Conservation (phyloP, 1,140 invertebrate species). For the Drosophila virilis region DNA sequence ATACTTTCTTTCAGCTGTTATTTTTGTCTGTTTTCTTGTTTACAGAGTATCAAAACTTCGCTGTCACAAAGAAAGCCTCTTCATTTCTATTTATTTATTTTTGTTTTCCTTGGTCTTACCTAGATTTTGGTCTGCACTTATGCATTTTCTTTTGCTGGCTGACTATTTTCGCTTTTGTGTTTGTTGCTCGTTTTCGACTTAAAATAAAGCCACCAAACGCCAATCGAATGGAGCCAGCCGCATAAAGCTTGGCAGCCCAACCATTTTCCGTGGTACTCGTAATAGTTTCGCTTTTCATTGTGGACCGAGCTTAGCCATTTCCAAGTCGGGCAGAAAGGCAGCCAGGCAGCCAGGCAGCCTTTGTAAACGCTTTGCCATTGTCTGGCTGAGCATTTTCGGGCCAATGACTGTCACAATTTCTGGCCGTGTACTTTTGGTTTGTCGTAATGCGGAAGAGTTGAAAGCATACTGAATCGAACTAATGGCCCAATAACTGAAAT, state of each 20-base stretch:
- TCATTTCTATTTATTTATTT: conserved; percentile 5
- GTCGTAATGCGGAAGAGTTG: conserved; percentile 44
- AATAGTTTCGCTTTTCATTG: conserved; percentile 74
- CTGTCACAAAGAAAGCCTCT: not conserved
- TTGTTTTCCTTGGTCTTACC: conserved; percentile 39
- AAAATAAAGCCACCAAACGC: conserved; percentile 65
- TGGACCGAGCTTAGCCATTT: conserved; percentile 36
- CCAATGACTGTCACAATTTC: conserved; percentile 51
- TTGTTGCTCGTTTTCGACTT: conserved; percentile 42
- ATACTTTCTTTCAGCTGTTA: too few relatives aligned
- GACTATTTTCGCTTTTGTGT: conserved; percentile 48
- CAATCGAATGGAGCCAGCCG: conserved; percentile 25
- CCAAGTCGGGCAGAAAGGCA: not conserved
- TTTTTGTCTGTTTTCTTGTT: not conserved
- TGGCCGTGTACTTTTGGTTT: conserved; percentile 2
- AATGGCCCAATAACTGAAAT: conserved; percentile 33
- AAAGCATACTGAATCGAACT: conserved; percentile 20
- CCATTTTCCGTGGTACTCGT: conserved; percentile 44
- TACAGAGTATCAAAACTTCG: not conserved
- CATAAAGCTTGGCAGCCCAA: conserved; percentile 25
- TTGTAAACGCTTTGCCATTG: conserved; percentile 42
- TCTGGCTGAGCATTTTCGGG: conserved; percentile 42
- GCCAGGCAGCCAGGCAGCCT: not conserved
- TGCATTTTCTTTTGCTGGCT: conserved; percentile 44
- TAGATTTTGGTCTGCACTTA: conserved; percentile 51